phyloP scores from a whole-genome alignment of 2,888 invertebrate genomes.

The Mesochorus sp. region DNA sequence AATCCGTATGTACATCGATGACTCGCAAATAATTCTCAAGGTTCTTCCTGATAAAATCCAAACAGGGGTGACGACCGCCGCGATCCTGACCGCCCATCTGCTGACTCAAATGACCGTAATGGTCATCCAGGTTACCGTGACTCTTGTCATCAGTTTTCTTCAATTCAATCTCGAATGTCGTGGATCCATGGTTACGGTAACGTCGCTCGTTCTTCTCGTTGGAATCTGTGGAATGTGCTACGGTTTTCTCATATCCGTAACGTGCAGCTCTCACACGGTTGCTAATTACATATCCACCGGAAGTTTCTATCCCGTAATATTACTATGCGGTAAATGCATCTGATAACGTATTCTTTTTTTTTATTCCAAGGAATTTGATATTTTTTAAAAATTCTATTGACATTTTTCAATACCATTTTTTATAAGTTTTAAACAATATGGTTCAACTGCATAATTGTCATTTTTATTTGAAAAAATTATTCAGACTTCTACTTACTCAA shows the following conservation, averaged over 20 bases:
- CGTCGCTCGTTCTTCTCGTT: conserved; percentile 87
- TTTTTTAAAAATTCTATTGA: background rate
- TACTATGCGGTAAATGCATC: conserved; percentile 89
- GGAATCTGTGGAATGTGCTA: conserved; percentile 94
- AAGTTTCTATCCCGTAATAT: conserved; percentile 94
- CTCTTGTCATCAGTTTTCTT: conserved; percentile 85
- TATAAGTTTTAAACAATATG: background rate
- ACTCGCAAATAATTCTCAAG: conserved; percentile 11
- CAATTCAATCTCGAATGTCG: conserved; percentile 85
- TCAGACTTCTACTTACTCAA: no score
- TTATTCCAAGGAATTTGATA: background rate
- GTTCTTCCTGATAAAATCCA: conserved; percentile 61
- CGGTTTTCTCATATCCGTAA: conserved; percentile 91
- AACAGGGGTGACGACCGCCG: conserved; percentile 88
- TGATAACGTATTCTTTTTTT: background rate
- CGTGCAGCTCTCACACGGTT: conserved; percentile 90
- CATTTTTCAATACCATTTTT: background rate
- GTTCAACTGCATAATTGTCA: no score
- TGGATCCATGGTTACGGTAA: conserved; percentile 86
- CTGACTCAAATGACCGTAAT: conserved; percentile 89
- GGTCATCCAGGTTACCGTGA: conserved; percentile 86
- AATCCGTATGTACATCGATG: background rate
- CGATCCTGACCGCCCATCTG: conserved; percentile 92
- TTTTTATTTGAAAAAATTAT: no score
- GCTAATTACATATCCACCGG: conserved; percentile 94